phyloP scores from a whole-genome alignment of 2,888 invertebrate genomes.

The Steinernema scapterisci region DNA sequence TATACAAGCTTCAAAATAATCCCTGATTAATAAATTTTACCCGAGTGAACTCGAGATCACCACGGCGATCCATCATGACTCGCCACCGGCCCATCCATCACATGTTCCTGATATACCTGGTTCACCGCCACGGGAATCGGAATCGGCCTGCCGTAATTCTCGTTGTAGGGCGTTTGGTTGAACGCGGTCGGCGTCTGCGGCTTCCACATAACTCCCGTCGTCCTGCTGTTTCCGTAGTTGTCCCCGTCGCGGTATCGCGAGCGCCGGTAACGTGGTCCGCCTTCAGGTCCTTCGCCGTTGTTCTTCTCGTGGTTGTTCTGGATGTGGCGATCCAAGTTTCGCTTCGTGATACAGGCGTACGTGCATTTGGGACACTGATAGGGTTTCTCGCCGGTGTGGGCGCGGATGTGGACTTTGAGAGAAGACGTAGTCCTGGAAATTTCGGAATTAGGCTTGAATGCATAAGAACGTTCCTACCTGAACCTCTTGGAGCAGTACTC shows the following conservation, averaged over 20 bases:
- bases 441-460: too few species aligned
- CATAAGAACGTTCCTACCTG: constrained; percentile 45
- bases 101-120: not conserved
- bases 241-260: constrained; percentile 14
- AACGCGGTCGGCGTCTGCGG: not conserved
- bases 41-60: not conserved
- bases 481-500: constrained; percentile 59
- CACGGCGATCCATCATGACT: too few species aligned
- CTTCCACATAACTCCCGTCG: constrained; percentile 14
- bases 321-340: constrained; percentile 65
- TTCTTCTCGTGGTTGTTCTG: constrained; percentile 56
- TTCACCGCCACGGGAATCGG: not conserved
- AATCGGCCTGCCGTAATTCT: constrained; percentile 9
- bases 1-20: too few species aligned
- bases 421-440: constrained; percentile 60
- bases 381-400: constrained; percentile 65
- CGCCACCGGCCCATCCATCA: not conserved
- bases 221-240: not conserved
- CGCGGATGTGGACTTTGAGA: constrained; percentile 59
- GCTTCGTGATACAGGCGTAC: constrained; percentile 62
- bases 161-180: constrained; percentile 6
- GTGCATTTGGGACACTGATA: constrained; percentile 59
- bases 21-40: too few species aligned
- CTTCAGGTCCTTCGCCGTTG: constrained; percentile 21
- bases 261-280: not conserved